Evolutionary conservation across 2,113 vertebrate species (phyloP), one percentile per base, ranked within the genome.

Genomic region (Emberiza fucata): DNA sequence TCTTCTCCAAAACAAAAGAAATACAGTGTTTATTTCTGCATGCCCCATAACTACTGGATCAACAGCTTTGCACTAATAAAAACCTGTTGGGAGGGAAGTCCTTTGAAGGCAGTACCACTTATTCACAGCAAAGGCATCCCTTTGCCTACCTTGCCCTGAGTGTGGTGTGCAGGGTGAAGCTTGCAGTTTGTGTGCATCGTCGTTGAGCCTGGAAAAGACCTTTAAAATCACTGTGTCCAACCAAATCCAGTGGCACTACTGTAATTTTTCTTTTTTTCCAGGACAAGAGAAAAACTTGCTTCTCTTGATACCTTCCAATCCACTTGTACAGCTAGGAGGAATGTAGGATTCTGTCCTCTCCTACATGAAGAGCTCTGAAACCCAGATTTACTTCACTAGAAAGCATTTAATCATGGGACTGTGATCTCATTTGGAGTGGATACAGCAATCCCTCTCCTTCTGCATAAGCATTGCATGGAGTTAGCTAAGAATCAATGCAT

Each of bases 41-140:
- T 45, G 8, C 12, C 11, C 3, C 0, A 3, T 47, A 11, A n/a
- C 16, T 72, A 5, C 47, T 47, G 31, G n/a, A 50, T 71, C 80
- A 24, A 3, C 13, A 70, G 22, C 1, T 73, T 78, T 61, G 21
- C 20, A 12, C 15, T 21, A 31, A 37, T 24, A 39, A 61, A 48
- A 90, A 37, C 2, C 5, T 57, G 6, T 33, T 65, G 37, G 20
- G 37, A 64, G 8, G 4, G 17, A 25, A 79, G 5, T 57, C 70
- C 19, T 70, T 69, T 0, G 2, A 42, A 89, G 22, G 17, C 64
- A 51, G 19, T 60, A 29, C 31, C 6, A 22, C 16, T 59, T 50
- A 9, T 0, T 6, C 2, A 35, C 9, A 31, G 23, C 27, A 72
- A 68, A 56, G 33, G 6, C 10, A 35, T 48, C 10, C 24, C 11